Base-by-base conservation (phyloP, 2,113 vertebrate genomes). In the Thermophis baileyi region DNA sequence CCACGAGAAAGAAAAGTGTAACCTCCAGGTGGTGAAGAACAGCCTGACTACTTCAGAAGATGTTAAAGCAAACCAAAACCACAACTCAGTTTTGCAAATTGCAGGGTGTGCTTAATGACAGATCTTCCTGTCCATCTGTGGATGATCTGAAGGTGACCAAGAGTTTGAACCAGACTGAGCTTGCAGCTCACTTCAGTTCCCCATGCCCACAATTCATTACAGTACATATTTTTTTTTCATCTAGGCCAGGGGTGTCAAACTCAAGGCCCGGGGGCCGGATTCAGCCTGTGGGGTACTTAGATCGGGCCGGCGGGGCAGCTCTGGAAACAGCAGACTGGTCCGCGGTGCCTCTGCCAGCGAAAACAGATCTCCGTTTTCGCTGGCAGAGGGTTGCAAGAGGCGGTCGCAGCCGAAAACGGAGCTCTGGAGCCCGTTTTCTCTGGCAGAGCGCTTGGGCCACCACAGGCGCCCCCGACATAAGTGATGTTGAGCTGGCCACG, bases 51-150 rank as follows among this genome's bases (percentile, higher is more conserved):
- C 50, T 40, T 20, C 63, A 35, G 60, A 2, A 91, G 86, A 87
- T 89, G 87, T 86, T 93, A 88, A 93, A 96, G 88, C 89, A 96
- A 89, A 89, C 85, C 93, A 49, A 49, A 55, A 96, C 85, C 1
- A 91, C 24, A 46, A 81, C 11, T 53, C 60, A 46, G 16, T 55
- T 92, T 51, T 54, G 50, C 40, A 12, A 46, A 81, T 35, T 40
- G 12, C 35, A 40, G n/a, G 10, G 49, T 87, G 69, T 51, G 6
- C 7, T 57, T n/a, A n/a, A n/a, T 20, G 25, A 50, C 30, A 18
- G 49, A 18, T 87, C 47, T 10, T 51, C 27, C 14, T 3, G 49
- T 87, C 16, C 27, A 14, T 87, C 18, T 4, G 6, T 81, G 69
- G 35, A 6, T 81, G 69, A 40, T 81, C 69, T 74, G 69, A 74